A percentile compares a stretch with the other conserved stretches of the same genome.
Conservation (phyloP, 1,140 invertebrate genomes). For the Melitaea cinxia region DNA sequence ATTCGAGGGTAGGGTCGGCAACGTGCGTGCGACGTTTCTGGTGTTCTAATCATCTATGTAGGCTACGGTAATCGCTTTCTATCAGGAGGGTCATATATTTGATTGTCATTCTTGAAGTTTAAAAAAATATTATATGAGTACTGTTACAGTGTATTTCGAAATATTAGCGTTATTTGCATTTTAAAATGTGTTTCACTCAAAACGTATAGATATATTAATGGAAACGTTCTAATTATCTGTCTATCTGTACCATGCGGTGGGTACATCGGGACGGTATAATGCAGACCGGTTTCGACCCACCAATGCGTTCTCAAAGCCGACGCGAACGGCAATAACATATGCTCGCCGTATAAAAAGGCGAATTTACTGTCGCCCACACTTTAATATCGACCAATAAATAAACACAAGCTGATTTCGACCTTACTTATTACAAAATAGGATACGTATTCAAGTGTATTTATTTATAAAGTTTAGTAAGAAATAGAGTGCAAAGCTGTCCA, state of each 20-base stretch:
- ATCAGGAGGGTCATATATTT: too few relatives aligned
- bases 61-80: too few relatives aligned
- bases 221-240: slow-evolving; percentile 1
- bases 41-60: too few relatives aligned
- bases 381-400: slow-evolving; percentile 31
- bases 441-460: neutral
- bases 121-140: too few relatives aligned
- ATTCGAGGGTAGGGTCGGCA: too few relatives aligned
- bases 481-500: slow-evolving; percentile 29
- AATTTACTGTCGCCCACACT: slow-evolving; percentile 50
- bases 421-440: neutral
- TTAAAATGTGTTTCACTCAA: neutral
- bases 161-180: too few relatives aligned
- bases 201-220: slow-evolving; percentile 4
- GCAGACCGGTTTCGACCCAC: slow-evolving; percentile 66
- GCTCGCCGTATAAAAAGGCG: slow-evolving; percentile 59
- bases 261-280: slow-evolving; percentile 55
- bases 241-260: slow-evolving; percentile 41
- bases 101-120: too few relatives aligned
- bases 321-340: slow-evolving; percentile 58
- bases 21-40: too few relatives aligned
- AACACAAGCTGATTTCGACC: neutral
- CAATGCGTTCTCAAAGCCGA: slow-evolving; percentile 68
- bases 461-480: slow-evolving; percentile 28
- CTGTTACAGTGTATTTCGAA: too few relatives aligned